These are phyloP conservation scores for Corynorhinus townsendii DNA, from an alignment of 2,113 vertebrate genomes.

Conservation along the genomic window DNA sequence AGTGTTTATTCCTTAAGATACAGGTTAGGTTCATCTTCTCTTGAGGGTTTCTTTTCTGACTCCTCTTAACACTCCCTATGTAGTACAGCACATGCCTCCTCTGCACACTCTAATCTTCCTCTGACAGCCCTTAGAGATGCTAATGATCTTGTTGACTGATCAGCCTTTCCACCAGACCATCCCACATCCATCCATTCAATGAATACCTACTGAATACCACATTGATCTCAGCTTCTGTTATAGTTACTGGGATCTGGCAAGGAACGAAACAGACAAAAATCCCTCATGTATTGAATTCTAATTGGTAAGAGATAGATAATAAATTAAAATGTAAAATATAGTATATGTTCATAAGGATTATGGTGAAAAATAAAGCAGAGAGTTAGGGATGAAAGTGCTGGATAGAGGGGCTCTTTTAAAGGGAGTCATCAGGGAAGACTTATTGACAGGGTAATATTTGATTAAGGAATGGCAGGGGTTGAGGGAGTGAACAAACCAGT, in stretches of 20 bases:
- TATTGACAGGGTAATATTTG: background rate
- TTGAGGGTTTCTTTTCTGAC: background rate
- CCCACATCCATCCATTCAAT: background rate
- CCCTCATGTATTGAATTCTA: background rate
- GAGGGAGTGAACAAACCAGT: background rate
- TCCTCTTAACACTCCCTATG: background rate
- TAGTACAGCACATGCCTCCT: background rate
- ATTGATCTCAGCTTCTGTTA: background rate
- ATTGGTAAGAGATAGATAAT: background rate
- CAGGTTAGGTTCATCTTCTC: background rate
- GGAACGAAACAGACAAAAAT: background rate
- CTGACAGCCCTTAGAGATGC: background rate
- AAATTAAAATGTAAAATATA: background rate
- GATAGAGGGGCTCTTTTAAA: background rate
- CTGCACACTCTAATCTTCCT: background rate
- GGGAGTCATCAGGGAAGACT: background rate
- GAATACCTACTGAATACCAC: background rate
- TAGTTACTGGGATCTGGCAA: background rate
- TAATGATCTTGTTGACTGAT: background rate
- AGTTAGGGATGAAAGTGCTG: background rate
- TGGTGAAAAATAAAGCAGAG: background rate
- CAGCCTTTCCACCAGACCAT: background rate
- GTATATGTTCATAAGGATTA: background rate
- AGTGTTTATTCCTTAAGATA: background rate
- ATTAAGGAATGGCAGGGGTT: background rate